Evolutionary conservation across 2,888 invertebrate genomes (phyloP), one percentile per base, ranked within the genome.

Genomic region (Meghimatium bilineatum): DNA sequence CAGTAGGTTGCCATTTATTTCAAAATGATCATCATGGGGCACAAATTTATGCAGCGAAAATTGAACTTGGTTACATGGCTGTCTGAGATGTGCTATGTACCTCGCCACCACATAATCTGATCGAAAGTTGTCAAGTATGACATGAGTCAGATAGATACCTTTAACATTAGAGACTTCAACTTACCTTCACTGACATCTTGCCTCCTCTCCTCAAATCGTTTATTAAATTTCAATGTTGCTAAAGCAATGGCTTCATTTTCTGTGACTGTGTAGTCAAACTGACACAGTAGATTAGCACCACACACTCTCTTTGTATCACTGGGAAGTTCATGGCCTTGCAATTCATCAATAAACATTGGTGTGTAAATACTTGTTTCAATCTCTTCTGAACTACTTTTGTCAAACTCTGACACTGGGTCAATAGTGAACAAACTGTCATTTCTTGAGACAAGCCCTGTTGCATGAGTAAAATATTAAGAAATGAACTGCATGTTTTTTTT

Each of bases 201-300:
- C 52, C 86, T 86, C 56, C 89, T 81, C 32, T 87, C 88, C 72
- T 89, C 86, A 82, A 90, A 91, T 63, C 87, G 87, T n/a, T 89
- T 83, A 34, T 85, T 88, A 74, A 91, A 90, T 36, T 87, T 85
- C 56, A 87, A 85, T 12, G 91, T 91, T 52, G 88, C 83, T 63
- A 80, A 76, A 5, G 90, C 91, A 17, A 91, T 87, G 32, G 87
- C 80, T 81, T 88, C 85, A 26, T 90, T 90, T 23, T 87, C 85
- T 8, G 91, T 91, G 17, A 91, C 87, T 52, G 86, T 81, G 77
- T 85, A 89, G 85, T 91, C 91, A 88, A 89, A 91, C 26, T 66
- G 83, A 75, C 91, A 91, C 74, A 89, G 90, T 17, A 76, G 67
- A 83, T 90, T 91, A 34, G 84, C 85, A 29, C 88, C 88, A 85